Conservation (phyloP, 2,113 vertebrate species). For the Copsychus sechellarum region DNA sequence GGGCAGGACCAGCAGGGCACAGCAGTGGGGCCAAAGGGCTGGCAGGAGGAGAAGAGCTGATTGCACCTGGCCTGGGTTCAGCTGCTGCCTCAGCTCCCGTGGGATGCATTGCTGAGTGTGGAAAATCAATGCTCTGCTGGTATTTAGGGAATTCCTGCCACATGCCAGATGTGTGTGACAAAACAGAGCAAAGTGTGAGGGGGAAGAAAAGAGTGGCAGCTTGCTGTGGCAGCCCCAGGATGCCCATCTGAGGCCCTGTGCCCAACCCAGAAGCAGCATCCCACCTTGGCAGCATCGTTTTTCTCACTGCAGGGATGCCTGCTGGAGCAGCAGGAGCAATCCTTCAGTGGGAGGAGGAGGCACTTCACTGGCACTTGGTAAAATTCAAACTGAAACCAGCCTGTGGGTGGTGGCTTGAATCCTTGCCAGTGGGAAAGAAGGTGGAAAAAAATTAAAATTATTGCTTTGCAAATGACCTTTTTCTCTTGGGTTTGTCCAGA, state of each 20-base stretch:
- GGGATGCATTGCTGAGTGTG: background rate
- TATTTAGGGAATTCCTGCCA: background rate
- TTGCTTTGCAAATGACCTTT: constrained; percentile 8
- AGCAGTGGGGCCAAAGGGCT: background rate
- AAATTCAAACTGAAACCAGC: background rate
- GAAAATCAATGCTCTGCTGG: background rate
- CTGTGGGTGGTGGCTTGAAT: background rate
- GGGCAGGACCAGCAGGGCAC: background rate
- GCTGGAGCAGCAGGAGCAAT: background rate
- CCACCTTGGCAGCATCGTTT: background rate
- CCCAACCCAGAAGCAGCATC: background rate
- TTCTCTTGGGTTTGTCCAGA: background rate
- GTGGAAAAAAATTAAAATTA: background rate
- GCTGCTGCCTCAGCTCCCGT: background rate
- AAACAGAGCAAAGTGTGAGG: background rate
- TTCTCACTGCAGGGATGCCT: fast-evolving
- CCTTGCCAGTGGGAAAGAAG: background rate
- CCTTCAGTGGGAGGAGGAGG: background rate
- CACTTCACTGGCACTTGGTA: background rate
- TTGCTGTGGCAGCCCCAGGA: background rate
- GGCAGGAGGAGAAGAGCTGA: background rate
- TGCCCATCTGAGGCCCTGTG: background rate
- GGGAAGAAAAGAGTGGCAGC: background rate
- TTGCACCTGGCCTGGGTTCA: background rate
- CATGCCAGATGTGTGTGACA: background rate